phyloP scores from a whole-genome alignment of 2,797 vertebrate species.

The Rhinogobio ventralis region DNA sequence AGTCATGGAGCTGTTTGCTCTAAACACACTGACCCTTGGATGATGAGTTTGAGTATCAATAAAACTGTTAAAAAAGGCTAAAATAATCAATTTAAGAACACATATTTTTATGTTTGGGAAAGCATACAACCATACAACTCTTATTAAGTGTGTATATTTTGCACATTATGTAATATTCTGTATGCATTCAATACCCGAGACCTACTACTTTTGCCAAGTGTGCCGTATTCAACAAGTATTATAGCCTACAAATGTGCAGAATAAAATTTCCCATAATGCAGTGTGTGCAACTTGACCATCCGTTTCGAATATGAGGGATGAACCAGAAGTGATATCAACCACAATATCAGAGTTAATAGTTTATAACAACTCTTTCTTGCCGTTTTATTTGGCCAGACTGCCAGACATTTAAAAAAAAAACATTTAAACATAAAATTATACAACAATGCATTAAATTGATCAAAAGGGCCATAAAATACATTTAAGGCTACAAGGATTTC shows the following conservation, averaged over 20 bases:
- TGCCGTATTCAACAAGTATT: background rate
- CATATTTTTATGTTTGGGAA: background rate
- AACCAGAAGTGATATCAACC: background rate
- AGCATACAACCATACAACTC: no score
- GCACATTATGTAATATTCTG: background rate
- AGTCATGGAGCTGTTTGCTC: background rate
- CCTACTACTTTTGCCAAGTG: background rate
- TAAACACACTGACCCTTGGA: background rate
- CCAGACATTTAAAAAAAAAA: no score
- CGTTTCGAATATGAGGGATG: background rate
- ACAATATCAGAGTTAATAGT: background rate
- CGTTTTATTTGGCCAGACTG: background rate
- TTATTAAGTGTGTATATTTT: no score
- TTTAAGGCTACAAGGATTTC: background rate
- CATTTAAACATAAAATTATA: no score
- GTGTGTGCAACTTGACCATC: background rate
- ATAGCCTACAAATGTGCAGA: background rate
- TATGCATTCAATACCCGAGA: background rate
- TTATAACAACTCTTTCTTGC: background rate
- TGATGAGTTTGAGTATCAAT: background rate
- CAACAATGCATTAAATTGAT: no score
- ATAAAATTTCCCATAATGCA: background rate
- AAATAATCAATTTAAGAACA: background rate
- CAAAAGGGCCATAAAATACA: background rate
- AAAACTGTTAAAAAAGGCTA: background rate